Evolutionary conservation across 35 echinoderm and acorn worm species (phyloP).

Genomic region (Apostichopus californicus): DNA sequence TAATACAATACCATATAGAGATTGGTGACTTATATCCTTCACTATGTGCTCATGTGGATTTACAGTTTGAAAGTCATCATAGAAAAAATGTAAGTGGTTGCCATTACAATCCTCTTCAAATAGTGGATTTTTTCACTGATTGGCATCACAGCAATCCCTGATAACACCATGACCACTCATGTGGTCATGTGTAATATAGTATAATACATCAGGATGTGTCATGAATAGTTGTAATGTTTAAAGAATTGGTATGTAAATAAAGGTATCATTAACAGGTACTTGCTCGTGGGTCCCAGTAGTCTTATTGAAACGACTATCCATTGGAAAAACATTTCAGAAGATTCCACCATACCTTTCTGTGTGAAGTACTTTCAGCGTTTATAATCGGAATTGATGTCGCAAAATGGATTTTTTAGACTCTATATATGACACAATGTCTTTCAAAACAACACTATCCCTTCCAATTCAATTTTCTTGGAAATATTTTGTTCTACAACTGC

Average conservation of each 20-base stretch:
- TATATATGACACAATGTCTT: conserved; percentile 55
- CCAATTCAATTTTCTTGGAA: conserved; percentile 42
- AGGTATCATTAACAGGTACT: conserved; percentile 59
- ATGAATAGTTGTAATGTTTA: conserved; percentile 47
- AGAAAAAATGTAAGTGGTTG: conserved; percentile 57
- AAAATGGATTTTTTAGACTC: conserved; percentile 57
- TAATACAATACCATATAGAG: too few relatives aligned
- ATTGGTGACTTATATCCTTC: too few relatives aligned
- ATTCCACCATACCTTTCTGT: conserved; percentile 57
- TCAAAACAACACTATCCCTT: conserved; percentile 24
- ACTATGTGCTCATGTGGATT: background rate
- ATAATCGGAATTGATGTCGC: conserved; percentile 47
- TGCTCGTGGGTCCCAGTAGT: conserved; percentile 38
- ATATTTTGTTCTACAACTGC: conserved; percentile 30
- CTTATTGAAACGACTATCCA: conserved; percentile 55
- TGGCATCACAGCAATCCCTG: background rate
- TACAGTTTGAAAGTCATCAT: conserved; percentile 51
- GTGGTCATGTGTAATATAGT: conserved; percentile 54
- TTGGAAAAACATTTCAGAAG: conserved; percentile 47
- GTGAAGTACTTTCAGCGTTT: conserved; percentile 45
- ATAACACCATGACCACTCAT: conserved; percentile 60
- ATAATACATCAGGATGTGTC: conserved; percentile 48
- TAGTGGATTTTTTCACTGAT: too few relatives aligned
- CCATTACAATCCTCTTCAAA: background rate
- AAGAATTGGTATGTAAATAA: conserved; percentile 61